Percentiles rank a stretch among this genome's conserved stretches.
Conservation (phyloP, 2,888 invertebrate genomes). For the Tipula lateralis region DNA sequence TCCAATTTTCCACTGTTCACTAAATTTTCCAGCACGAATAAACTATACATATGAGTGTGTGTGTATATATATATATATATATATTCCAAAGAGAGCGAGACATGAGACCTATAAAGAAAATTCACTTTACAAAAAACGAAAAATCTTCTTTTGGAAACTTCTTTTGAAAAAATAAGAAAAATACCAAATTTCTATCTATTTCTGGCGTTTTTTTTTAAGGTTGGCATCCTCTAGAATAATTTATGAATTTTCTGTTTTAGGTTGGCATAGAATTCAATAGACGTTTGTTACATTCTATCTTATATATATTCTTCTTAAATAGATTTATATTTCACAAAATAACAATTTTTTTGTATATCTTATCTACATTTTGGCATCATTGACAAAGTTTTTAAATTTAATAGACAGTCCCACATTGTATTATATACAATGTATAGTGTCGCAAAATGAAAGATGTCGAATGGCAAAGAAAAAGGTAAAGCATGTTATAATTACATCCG, state of each 20-base stretch:
- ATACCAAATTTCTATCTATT: neutral
- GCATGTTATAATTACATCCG: neutral
- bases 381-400: neutral
- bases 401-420: neutral
- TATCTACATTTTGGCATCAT: conserved; percentile 9
- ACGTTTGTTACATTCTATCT: neutral
- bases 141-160: neutral
- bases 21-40: conserved; percentile 34
- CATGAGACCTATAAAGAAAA: neutral
- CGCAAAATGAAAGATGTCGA: neutral
- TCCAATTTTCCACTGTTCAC: conserved; percentile 36
- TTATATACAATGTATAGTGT: neutral
- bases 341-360: neutral
- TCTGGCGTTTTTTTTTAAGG: neutral
- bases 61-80: no score
- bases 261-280: conserved; percentile 9
- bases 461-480: neutral
- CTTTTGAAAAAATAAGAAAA: neutral
- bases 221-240: conserved; percentile 1
- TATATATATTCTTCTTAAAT: neutral
- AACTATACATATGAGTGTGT: no score
- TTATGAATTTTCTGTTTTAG: conserved; percentile 2
- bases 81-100: neutral
- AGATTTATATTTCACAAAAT: conserved; percentile 1
- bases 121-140: neutral